Evolutionary conservation across 2,797 vertebrate species (phyloP).

Genomic region (Fringilla coelebs): DNA sequence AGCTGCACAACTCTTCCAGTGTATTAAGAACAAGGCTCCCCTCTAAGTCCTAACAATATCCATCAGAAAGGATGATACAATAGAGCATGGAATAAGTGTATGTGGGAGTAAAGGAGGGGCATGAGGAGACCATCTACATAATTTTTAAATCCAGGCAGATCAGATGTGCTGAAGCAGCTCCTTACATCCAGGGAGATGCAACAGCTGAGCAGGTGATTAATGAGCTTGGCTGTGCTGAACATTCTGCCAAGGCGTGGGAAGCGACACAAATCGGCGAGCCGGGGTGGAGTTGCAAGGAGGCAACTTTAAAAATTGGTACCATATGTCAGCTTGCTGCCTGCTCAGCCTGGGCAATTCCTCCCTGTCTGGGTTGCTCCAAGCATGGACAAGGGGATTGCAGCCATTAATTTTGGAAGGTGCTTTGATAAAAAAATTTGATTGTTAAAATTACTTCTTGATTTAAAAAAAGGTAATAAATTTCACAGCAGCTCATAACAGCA

Average conservation of each 20-base stretch:
- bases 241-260: not conserved
- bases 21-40: not conserved
- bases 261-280: accelerated
- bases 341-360: not conserved
- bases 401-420: not conserved
- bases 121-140: not conserved
- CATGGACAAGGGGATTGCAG: not conserved
- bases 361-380: not conserved
- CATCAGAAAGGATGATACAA: not conserved
- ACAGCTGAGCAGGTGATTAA: not conserved
- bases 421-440: not conserved
- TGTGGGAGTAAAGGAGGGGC: not conserved
- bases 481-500: not conserved
- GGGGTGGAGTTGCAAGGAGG: not conserved
- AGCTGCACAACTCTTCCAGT: not conserved
- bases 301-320: not conserved
- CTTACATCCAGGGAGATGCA: not conserved
- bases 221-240: not conserved
- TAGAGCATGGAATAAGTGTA: not conserved
- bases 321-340: not conserved
- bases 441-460: not conserved
- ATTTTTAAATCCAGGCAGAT: not conserved
- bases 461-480: not conserved
- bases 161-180: not conserved
- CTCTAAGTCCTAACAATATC: not conserved